Evolutionary conservation across 1,140 invertebrate species (phyloP), one percentile per base, ranked within the genome.

Genomic region (Pachypsylla venusta): DNA sequence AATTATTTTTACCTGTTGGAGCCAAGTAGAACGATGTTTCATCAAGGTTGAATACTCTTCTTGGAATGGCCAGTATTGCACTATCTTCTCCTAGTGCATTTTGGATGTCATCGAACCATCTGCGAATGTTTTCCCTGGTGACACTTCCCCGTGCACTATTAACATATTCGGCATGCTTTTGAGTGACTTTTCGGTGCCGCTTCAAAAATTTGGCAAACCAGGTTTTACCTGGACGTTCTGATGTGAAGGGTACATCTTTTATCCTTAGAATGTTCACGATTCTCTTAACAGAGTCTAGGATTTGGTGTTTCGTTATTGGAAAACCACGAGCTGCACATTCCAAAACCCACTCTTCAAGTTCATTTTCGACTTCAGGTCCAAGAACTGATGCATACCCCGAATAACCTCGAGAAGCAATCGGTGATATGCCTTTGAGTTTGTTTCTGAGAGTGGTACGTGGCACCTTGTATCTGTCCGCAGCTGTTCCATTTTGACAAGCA

Each of bases 41-140:
- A 27, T 65, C 64, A 40, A 60, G 57, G 26, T 64, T 64, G 54
- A 61, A 65, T 19, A 65, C 48, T 54, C 62, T 57, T 20, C 57
- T 57, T 2, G 40, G 20, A 54, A 59, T 35, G 7, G 60, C 57
- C 7, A 62, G 42, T 2, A 62, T 19, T 26, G 60, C n/a, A 35
- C 59, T 61, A 42, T 64, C 60, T 24, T 42, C 22, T 30, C 39
- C 30, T 2, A 64, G 60, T 57, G 59, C 58, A 2, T 3, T 14
- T 53, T 56, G 26, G 1, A 57, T 25, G 2, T 39, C 25, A 0
- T 26, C 12, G 54, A 63, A 65, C 64, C 63, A 65, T 20, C 35
- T 16, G 53, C 60, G 26, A 13, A 65, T 28, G 7, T 60, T 19
- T 40, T 63, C 59, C 55, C 61, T 58, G 28, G 40, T 63, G 4